Conservation (phyloP, 2,888 invertebrate genomes). For the Hydroisotoma schaefferi region DNA sequence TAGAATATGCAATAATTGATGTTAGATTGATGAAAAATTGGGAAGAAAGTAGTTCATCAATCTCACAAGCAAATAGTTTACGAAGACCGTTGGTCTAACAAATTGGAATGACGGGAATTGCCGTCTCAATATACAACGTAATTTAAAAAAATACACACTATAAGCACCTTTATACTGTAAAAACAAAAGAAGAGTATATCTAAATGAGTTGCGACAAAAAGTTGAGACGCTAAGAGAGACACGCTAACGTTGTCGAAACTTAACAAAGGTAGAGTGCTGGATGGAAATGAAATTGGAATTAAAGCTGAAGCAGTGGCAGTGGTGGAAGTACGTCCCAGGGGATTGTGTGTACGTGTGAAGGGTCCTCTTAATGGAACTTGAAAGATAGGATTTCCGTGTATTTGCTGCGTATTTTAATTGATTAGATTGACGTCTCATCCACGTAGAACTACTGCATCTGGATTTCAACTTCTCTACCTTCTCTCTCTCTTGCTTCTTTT, state of each 20-base stretch:
- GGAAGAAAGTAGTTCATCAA: no score
- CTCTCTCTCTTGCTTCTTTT: conserved; percentile 10
- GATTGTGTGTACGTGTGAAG: conserved; percentile 46
- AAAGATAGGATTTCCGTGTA: conserved; percentile 50
- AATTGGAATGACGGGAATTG: no score
- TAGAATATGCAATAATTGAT: no score
- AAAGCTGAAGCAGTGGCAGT: conserved; percentile 12
- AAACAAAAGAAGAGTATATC: no score
- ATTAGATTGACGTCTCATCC: conserved; percentile 49
- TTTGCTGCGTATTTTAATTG: conserved; percentile 49
- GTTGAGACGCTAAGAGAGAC: no score
- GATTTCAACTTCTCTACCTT: conserved; percentile 20
- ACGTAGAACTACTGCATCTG: conserved; percentile 26
- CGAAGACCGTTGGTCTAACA: no score
- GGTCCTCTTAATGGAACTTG: conserved; percentile 49
- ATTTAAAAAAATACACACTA: no score
- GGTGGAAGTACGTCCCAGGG: conserved; percentile 36
- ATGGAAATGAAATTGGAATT: conserved; percentile 1
- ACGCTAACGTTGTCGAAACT: background rate
- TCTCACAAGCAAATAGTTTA: no score
- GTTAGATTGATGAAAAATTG: no score
- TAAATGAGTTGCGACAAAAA: no score
- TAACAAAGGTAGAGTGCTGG: conserved; percentile 5
- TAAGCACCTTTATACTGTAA: no score
- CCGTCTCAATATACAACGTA: no score